Conservation (phyloP, 2,888 invertebrate species). For the Macrophya annulata region DNA sequence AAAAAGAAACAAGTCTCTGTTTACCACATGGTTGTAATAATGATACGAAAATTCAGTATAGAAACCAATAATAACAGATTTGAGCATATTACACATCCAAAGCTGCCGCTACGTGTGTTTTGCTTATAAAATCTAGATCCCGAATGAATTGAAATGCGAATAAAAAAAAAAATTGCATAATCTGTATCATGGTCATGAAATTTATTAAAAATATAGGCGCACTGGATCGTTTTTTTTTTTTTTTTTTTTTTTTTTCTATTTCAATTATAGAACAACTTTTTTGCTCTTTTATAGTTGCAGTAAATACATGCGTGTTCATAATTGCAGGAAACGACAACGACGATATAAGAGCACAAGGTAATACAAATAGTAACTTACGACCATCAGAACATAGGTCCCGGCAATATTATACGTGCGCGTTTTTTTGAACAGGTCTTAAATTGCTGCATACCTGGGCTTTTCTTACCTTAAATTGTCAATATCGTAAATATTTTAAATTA, state of each 20-base stretch:
- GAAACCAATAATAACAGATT: not conserved
- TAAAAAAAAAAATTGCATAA: too few relatives aligned
- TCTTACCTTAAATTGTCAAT: not conserved
- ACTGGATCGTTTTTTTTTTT: too few relatives aligned
- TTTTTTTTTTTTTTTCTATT: too few relatives aligned
- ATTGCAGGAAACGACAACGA: not conserved
- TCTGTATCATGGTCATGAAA: too few relatives aligned
- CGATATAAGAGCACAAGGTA: too few relatives aligned
- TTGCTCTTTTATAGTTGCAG: too few relatives aligned
- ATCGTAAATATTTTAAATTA: not conserved
- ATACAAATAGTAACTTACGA: too few relatives aligned
- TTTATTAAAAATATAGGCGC: too few relatives aligned
- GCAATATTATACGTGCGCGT: not conserved
- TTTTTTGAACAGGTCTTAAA: not conserved
- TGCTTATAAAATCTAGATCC: too few relatives aligned
- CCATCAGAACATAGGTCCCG: not conserved
- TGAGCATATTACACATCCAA: not conserved
- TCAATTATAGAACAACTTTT: too few relatives aligned
- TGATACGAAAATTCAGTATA: not conserved
- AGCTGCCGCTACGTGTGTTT: not conserved
- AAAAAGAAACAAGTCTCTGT: not conserved
- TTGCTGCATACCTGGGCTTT: not conserved
- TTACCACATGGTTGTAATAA: not conserved
- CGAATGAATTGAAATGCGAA: too few relatives aligned
- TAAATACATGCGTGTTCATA: not conserved